A percentile compares a stretch with the other conserved stretches of the same genome.
Evolutionary conservation across 35 echinoderm and acorn worm species (phyloP).

Genomic region (Chiridota heheva): DNA sequence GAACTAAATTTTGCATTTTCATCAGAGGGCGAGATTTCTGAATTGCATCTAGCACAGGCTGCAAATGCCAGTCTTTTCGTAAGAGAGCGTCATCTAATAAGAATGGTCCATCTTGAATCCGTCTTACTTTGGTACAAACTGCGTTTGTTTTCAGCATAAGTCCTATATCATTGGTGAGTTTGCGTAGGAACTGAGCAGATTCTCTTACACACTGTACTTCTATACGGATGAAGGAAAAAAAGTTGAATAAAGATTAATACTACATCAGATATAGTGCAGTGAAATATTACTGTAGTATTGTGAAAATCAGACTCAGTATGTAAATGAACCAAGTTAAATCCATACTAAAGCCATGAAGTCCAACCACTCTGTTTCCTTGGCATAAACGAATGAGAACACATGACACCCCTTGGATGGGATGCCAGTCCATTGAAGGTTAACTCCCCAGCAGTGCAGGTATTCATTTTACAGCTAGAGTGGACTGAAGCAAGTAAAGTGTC

Average conservation of each 20-base stretch:
- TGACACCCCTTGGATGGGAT: too few species aligned
- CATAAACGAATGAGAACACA: too few species aligned
- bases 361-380: not conserved
- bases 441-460: too few species aligned
- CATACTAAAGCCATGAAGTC: too few species aligned
- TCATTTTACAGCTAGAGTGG: too few species aligned
- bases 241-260: not conserved
- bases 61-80: slow-evolving; percentile 76
- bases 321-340: not conserved
- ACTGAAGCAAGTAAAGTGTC: too few species aligned
- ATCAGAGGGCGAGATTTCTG: slow-evolving; percentile 11
- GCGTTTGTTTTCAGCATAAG: slow-evolving; percentile 76
- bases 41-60: slow-evolving; percentile 31
- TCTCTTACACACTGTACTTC: slow-evolving; percentile 69
- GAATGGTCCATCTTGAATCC: slow-evolving; percentile 76
- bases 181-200: slow-evolving; percentile 67
- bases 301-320: not conserved
- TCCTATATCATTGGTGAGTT: slow-evolving; percentile 70
- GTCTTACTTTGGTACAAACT: slow-evolving; percentile 58
- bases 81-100: slow-evolving; percentile 66
- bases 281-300: not conserved
- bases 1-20: slow-evolving; percentile 38
- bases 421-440: too few species aligned
- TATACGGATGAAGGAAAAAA: slow-evolving; percentile 3
- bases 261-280: not conserved